A percentile compares a stretch with the other conserved stretches of the same genome.
Conservation (phyloP, 2,888 invertebrate species). For the Entomobrya multifasciata region DNA sequence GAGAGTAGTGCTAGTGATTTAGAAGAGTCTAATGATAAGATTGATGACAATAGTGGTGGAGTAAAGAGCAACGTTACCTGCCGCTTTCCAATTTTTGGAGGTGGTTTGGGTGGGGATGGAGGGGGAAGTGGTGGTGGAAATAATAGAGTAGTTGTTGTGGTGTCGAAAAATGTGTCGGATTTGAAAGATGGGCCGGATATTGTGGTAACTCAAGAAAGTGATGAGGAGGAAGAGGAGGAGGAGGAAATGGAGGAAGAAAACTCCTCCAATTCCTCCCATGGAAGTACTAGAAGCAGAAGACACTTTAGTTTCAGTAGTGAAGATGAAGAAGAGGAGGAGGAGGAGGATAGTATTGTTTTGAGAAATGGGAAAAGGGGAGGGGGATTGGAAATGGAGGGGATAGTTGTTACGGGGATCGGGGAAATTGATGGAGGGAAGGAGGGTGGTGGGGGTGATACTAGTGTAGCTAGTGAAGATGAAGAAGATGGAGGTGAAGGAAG, state of each 20-base stretch:
- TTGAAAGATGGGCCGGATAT: constrained; percentile 72
- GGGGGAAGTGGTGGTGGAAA: no score
- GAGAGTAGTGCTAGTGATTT: constrained; percentile 46
- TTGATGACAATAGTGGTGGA: neutral
- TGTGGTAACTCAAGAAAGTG: constrained; percentile 77
- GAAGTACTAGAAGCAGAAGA: neutral
- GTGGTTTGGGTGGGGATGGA: no score
- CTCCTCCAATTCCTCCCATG: constrained; percentile 35
- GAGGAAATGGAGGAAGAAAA: constrained; percentile 11
- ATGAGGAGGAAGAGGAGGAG: constrained; percentile 53
- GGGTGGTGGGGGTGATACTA: constrained; percentile 59
- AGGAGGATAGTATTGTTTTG: constrained; percentile 60
- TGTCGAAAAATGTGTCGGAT: no score
- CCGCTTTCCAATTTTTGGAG: no score
- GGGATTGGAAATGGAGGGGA: constrained; percentile 48
- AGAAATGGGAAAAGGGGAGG: constrained; percentile 43
- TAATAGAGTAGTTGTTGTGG: constrained; percentile 44
- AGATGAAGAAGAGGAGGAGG: constrained; percentile 70
- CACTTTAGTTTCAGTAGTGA: constrained; percentile 70
- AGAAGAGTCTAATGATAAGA: neutral
- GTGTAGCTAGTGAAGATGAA: constrained; percentile 42
- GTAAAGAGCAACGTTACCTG: constrained; percentile 18
- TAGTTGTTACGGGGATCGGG: constrained; percentile 73
- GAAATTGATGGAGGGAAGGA: constrained; percentile 53
- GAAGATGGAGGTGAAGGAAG: constrained; percentile 48